phyloP scores from a whole-genome alignment of 2,888 invertebrate species.

The Cheilosia soror region DNA sequence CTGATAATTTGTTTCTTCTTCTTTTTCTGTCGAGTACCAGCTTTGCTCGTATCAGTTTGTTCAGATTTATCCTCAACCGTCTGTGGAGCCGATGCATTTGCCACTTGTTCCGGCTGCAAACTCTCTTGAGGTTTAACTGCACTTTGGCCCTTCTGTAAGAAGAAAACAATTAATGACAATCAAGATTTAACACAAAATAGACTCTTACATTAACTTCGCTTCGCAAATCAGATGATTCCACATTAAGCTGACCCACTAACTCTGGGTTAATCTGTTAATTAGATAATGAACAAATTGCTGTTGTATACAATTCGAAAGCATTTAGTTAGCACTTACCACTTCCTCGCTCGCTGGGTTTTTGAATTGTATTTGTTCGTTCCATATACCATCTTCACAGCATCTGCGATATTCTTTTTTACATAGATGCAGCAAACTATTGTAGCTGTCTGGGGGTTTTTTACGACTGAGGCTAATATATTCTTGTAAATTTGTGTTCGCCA shows the following conservation, averaged over 20 bases:
- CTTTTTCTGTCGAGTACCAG: too few relatives aligned
- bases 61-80: too few relatives aligned
- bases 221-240: background rate
- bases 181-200: background rate
- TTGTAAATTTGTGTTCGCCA: slow-evolving; percentile 55
- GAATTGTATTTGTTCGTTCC: slow-evolving; percentile 46
- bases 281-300: background rate
- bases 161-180: too few relatives aligned
- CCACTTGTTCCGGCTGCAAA: background rate
- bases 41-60: too few relatives aligned
- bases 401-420: slow-evolving; percentile 36
- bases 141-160: background rate
- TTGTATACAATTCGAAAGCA: background rate
- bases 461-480: slow-evolving; percentile 32
- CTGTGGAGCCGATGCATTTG: too few relatives aligned
- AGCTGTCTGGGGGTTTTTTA: slow-evolving; percentile 24
- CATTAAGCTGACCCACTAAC: background rate
- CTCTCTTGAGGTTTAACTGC: background rate
- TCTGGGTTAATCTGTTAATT: background rate
- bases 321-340: slow-evolving; percentile 1
- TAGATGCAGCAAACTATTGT: slow-evolving; percentile 18
- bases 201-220: slow-evolving; percentile 1
- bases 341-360: background rate
- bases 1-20: background rate
- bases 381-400: slow-evolving; percentile 36